Conservation (phyloP, 2,797 vertebrate species). For the Parambassis ranga region DNA sequence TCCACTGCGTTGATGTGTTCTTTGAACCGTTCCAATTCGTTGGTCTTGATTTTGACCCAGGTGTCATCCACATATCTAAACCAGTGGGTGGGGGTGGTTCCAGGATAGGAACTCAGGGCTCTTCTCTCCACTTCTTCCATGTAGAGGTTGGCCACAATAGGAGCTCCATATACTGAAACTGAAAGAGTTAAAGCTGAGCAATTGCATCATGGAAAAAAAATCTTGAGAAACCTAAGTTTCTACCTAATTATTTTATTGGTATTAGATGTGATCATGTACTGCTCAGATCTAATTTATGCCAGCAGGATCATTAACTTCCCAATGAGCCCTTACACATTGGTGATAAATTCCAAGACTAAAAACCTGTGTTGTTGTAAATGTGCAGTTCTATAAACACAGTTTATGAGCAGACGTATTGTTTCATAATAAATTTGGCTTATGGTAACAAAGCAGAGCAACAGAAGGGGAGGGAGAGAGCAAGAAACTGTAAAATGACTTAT, state of each 20-base stretch:
- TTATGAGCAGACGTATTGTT: conserved; percentile 2
- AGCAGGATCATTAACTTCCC: conserved; percentile 46
- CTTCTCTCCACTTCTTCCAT: no score
- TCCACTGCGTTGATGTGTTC: no score
- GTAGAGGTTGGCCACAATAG: no score
- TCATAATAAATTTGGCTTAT: background rate
- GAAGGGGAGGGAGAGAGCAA: background rate
- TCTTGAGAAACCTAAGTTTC: conserved; percentile 1
- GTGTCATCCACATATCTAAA: no score
- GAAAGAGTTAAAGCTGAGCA: background rate
- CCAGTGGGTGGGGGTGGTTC: no score
- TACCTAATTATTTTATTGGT: conserved; percentile 25
- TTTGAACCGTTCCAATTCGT: no score
- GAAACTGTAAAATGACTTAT: background rate
- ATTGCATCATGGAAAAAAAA: conserved; percentile 18
- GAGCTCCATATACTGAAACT: background rate
- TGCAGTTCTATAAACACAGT: background rate
- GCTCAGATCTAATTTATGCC: conserved; percentile 38
- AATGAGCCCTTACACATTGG: conserved; percentile 36
- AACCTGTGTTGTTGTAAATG: conserved; percentile 9
- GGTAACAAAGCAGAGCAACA: background rate
- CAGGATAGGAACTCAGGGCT: no score
- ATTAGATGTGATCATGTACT: conserved; percentile 26
- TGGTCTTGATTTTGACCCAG: no score
- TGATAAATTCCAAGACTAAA: conserved; percentile 22